A percentile compares a stretch with the other conserved stretches of the same genome.
These are phyloP conservation scores for Apodemus agrarius DNA, from an alignment of 2,797 vertebrate genomes.

Conservation along the genomic window DNA sequence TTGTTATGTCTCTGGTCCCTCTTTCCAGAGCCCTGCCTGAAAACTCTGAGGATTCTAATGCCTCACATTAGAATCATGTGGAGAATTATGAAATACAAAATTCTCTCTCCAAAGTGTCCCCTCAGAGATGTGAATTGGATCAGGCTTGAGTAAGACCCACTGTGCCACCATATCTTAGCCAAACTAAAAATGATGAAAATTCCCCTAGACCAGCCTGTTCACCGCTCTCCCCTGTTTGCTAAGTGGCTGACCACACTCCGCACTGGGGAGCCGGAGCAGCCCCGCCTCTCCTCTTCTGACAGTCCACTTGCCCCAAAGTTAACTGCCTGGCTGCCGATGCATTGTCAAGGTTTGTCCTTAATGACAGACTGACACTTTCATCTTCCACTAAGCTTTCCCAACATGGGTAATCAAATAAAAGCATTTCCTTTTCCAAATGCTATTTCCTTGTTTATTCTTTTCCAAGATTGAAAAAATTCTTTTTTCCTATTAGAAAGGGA, in stretches of 20 bases:
- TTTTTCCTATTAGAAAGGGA: not conserved
- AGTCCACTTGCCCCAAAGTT: not conserved
- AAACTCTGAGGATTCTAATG: too few species aligned
- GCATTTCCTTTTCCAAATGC: not conserved
- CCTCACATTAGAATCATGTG: not conserved
- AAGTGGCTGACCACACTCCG: not conserved
- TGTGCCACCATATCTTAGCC: not conserved
- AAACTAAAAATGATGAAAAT: not conserved
- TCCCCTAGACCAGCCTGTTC: not conserved
- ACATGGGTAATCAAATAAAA: not conserved
- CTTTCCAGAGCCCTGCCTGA: not conserved
- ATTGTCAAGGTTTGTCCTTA: not conserved
- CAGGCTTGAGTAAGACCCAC: not conserved
- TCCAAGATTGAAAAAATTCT: not conserved
- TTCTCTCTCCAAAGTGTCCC: not conserved
- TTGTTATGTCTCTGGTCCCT: not conserved
- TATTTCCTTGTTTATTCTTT: not conserved
- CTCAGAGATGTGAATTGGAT: not conserved
- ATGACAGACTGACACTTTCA: not conserved
- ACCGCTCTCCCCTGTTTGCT: not conserved
- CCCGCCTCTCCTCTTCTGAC: not conserved
- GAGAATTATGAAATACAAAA: not conserved
- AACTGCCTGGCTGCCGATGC: not conserved
- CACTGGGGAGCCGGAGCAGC: too few species aligned
- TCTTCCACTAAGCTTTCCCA: not conserved